Percentiles rank a stretch among this genome's conserved stretches.
phyloP scores from a whole-genome alignment of 1,140 invertebrate genomes.

The Anastrepha ludens region DNA sequence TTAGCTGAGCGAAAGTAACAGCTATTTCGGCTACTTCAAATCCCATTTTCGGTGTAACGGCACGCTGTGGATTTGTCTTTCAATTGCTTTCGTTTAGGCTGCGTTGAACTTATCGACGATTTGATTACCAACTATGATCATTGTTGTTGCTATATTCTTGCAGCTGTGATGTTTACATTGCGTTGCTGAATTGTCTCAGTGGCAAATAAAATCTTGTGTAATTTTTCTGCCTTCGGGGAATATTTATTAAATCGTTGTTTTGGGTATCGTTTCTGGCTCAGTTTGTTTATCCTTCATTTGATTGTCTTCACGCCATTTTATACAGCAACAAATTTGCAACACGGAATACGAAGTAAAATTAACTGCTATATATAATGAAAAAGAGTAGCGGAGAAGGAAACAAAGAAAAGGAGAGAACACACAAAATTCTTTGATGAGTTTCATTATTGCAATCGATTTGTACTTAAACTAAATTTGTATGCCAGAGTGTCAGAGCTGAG shows the following conservation, averaged over 20 bases:
- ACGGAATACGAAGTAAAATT: neutral
- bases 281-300: neutral
- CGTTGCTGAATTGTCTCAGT: neutral
- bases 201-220: neutral
- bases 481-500: too few relatives aligned
- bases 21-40: neutral
- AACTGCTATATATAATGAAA: neutral
- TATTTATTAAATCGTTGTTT: constrained; percentile 29
- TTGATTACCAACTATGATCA: neutral
- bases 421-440: neutral
- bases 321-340: neutral
- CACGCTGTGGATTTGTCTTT: neutral
- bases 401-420: neutral
- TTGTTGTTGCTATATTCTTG: neutral
- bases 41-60: constrained; percentile 16
- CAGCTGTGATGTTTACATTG: neutral
- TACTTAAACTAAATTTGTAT: too few relatives aligned
- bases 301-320: constrained; percentile 15
- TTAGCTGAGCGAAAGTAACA: neutral
- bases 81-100: constrained; percentile 20
- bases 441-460: neutral
- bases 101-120: neutral
- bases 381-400: neutral
- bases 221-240: neutral
- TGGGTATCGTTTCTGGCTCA: neutral